A percentile compares a stretch with the other conserved stretches of the same genome.
Conservation (phyloP, 1,140 invertebrate species). For the Magallana angulata region DNA sequence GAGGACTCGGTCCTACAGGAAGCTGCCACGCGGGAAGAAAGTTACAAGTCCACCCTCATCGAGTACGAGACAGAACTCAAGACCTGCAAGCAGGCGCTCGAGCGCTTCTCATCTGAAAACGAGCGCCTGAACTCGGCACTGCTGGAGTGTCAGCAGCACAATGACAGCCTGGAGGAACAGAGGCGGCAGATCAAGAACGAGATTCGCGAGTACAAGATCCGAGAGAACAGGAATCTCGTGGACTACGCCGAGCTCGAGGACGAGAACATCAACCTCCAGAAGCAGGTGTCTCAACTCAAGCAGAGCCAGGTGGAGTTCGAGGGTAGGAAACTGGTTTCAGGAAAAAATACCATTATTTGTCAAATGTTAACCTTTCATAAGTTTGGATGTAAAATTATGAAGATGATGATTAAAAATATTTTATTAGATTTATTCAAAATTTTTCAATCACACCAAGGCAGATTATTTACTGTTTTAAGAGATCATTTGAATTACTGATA, state of each 20-base stretch:
- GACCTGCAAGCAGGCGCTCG: constrained; percentile 67
- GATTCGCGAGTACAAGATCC: constrained; percentile 93
- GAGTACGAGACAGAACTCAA: constrained; percentile 93
- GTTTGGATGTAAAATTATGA: too few species aligned
- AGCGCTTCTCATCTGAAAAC: constrained; percentile 71
- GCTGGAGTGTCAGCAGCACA: constrained; percentile 86
- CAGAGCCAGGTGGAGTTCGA: constrained; percentile 97
- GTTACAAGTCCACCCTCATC: constrained; percentile 91
- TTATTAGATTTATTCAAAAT: too few species aligned
- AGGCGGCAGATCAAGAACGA: constrained; percentile 86
- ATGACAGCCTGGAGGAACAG: constrained; percentile 89
- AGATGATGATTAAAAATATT: too few species aligned
- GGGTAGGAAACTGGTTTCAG: constrained; percentile 59
- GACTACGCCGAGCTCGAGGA: constrained; percentile 98
- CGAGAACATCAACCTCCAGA: constrained; percentile 98
- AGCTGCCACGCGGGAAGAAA: constrained; percentile 95
- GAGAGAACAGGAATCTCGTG: constrained; percentile 92
- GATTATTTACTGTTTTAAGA: too few species aligned
- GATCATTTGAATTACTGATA: too few species aligned
- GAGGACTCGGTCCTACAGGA: constrained; percentile 96
- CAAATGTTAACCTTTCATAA: too few species aligned
- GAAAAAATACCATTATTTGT: too few species aligned
- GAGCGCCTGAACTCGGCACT: constrained; percentile 64
- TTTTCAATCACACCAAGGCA: too few species aligned
- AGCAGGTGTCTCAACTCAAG: constrained; percentile 90